phyloP scores from a whole-genome alignment of 2,113 vertebrate genomes.

The Sitta europaea region DNA sequence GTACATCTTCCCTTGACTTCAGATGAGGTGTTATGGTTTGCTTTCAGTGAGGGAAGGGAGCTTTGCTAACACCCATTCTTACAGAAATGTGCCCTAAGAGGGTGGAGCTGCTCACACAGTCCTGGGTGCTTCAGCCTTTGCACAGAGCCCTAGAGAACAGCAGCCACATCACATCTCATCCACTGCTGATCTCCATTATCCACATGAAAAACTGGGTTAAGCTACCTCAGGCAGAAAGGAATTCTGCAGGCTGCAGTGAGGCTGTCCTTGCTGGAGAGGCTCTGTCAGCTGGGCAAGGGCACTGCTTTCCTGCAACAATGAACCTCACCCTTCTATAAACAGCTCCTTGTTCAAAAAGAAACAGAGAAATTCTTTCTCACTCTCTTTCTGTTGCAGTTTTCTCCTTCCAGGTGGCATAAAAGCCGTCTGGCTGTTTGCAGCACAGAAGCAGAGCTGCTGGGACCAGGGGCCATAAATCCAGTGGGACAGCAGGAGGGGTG shows the following conservation, averaged over 20 bases:
- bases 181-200: neutral
- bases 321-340: neutral
- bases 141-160: rapidly evolving
- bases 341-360: neutral
- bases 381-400: neutral
- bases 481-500: neutral
- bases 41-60: neutral
- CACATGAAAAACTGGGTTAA: constrained; percentile 28
- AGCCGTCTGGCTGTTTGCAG: neutral
- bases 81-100: neutral
- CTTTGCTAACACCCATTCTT: neutral
- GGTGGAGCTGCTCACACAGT: neutral
- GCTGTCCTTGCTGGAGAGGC: neutral
- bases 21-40: neutral
- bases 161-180: neutral
- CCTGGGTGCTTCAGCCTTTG: neutral
- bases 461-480: neutral
- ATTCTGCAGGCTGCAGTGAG: neutral
- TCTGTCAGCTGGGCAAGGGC: neutral
- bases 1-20: neutral
- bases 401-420: neutral
- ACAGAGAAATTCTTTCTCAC: neutral
- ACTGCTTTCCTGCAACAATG: neutral
- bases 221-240: neutral
- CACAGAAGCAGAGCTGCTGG: neutral